phyloP scores from a whole-genome alignment of 2,113 vertebrate species.

The Anas platyrhynchos region DNA sequence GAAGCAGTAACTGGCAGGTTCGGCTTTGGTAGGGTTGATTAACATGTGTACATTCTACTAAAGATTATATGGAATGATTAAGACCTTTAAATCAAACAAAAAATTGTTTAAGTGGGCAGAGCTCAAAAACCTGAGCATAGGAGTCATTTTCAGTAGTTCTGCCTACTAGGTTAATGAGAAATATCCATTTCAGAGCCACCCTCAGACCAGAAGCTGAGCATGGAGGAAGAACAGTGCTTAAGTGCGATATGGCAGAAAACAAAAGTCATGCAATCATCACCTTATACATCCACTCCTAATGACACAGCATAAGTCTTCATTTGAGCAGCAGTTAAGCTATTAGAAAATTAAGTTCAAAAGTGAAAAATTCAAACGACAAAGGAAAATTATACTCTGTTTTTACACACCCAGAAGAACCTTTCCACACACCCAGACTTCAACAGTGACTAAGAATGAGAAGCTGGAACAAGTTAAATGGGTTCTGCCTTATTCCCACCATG shows the following conservation, averaged over 20 bases:
- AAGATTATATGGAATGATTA: slow-evolving; percentile 60
- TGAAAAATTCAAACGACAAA: not conserved
- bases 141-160: not conserved
- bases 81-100: slow-evolving; percentile 70
- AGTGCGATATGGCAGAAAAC: not conserved
- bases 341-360: not conserved
- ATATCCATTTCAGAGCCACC: slow-evolving; percentile 51
- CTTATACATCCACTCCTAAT: not conserved
- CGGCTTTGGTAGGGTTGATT: slow-evolving; percentile 51
- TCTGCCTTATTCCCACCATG: not conserved
- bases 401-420: not conserved
- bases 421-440: fast-evolving
- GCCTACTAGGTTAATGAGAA: slow-evolving; percentile 27
- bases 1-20: slow-evolving; percentile 55
- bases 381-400: not conserved
- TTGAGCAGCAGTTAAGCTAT: not conserved
- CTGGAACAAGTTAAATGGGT: not conserved
- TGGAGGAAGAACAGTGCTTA: not conserved
- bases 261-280: not conserved
- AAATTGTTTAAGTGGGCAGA: slow-evolving; percentile 58
- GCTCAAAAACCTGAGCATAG: slow-evolving; percentile 43
- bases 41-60: slow-evolving; percentile 22
- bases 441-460: fast-evolving
- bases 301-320: not conserved
- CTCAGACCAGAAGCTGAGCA: not conserved